Percentiles rank a stretch among this genome's conserved stretches.
phyloP scores from a whole-genome alignment of 2,888 invertebrate genomes.

The Pristionchus japonicus region DNA sequence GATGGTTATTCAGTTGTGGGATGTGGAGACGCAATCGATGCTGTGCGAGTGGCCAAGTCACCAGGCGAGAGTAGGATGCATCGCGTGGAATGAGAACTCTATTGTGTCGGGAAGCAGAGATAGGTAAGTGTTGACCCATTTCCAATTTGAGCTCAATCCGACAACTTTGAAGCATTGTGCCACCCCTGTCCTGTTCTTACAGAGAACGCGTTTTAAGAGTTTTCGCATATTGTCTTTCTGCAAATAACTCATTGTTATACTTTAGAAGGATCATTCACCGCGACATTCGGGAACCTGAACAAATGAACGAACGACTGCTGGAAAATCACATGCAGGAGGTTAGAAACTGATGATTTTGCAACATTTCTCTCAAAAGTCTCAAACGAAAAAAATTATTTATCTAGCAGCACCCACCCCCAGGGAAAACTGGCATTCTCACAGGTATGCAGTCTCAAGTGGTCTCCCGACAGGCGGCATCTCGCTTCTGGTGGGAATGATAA shows the following conservation, averaged over 20 bases:
- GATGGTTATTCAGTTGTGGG: background rate
- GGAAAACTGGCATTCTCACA: too few species aligned
- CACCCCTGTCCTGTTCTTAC: too few species aligned
- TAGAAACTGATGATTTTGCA: too few species aligned
- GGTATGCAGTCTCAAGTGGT: constrained; percentile 96
- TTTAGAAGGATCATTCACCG: background rate
- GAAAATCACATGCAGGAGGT: constrained; percentile 95
- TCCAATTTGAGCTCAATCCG: constrained; percentile 80
- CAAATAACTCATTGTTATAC: background rate
- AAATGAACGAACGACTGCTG: constrained; percentile 86
- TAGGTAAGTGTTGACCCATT: too few species aligned
- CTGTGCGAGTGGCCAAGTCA: background rate
- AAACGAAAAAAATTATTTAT: too few species aligned
- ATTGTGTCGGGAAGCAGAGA: constrained; percentile 88
- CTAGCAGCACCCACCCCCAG: too few species aligned
- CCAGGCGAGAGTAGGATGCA: constrained; percentile 68
- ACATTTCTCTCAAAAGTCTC: too few species aligned
- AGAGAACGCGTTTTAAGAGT: too few species aligned
- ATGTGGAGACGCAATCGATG: background rate
- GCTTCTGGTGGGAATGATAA: constrained; percentile 99
- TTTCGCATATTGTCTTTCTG: too few species aligned
- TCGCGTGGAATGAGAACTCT: constrained; percentile 74
- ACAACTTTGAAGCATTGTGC: background rate
- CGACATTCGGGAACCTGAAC: constrained; percentile 82
- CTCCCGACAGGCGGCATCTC: constrained; percentile 94